Conservation (phyloP, 1,140 invertebrate species). For the Olivierus martensii region DNA sequence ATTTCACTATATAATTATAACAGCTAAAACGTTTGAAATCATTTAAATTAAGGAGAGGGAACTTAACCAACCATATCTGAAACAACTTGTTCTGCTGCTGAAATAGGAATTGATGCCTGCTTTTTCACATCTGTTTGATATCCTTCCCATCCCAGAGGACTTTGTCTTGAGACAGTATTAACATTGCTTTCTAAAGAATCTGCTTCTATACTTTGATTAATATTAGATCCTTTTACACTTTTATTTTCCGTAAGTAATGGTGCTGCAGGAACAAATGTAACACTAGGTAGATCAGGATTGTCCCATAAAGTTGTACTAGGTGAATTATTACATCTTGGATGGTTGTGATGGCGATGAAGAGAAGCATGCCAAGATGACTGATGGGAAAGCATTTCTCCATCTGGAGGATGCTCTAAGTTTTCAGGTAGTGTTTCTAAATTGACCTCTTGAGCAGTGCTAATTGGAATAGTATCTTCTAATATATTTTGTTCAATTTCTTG, state of each 20-base stretch:
- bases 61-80: no score
- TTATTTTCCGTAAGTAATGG: constrained; percentile 1
- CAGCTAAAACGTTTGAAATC: no score
- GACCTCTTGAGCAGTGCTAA: constrained; percentile 8
- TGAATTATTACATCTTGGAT: constrained; percentile 19
- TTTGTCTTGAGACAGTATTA: no score
- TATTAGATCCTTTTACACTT: no score
- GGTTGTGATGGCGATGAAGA: constrained; percentile 1
- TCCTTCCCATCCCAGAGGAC: no score
- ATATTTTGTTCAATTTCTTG: constrained; percentile 8
- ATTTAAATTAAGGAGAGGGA: no score
- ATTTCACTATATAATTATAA: no score
- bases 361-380: constrained; percentile 6
- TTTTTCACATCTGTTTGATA: no score
- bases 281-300: constrained; percentile 21
- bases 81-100: no score
- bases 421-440: constrained; percentile 20
- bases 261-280: constrained; percentile 23
- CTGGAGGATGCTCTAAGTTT: constrained; percentile 16
- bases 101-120: no score
- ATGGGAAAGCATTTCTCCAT: constrained; percentile 14
- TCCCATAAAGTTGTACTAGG: constrained; percentile 29
- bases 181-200: no score
- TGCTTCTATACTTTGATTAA: no score
- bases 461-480: not conserved